These are phyloP conservation scores for Drosophila rellima DNA, from an alignment of 2,888 invertebrate species.

Conservation along the genomic window DNA sequence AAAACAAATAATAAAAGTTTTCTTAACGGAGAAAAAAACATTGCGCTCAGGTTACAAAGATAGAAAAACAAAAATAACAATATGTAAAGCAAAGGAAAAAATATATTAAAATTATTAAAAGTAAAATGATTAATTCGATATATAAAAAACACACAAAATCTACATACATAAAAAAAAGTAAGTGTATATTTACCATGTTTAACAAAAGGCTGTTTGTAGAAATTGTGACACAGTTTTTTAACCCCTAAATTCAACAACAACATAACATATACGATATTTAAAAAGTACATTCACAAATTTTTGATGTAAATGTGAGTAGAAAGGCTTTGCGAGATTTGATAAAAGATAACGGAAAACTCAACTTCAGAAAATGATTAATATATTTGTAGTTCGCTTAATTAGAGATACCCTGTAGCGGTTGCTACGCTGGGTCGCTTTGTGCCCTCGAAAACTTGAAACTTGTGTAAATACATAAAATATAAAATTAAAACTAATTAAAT, in stretches of 20 bases:
- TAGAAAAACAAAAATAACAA: slow-evolving; percentile 32
- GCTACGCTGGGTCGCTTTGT: slow-evolving; percentile 23
- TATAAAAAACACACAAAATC: slow-evolving; percentile 19
- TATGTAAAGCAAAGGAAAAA: slow-evolving; percentile 23
- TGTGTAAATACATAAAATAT: slow-evolving; percentile 65
- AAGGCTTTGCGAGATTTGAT: slow-evolving; percentile 15
- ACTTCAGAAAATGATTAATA: slow-evolving; percentile 20
- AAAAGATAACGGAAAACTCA: slow-evolving; percentile 2
- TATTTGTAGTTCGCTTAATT: slow-evolving; percentile 54
- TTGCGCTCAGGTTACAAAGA: slow-evolving; percentile 82
- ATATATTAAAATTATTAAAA: slow-evolving; percentile 34
- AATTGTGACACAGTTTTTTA: slow-evolving; percentile 80
- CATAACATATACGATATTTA: slow-evolving; percentile 26
- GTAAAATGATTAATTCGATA: slow-evolving; percentile 33
- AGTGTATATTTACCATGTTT: slow-evolving; percentile 78
- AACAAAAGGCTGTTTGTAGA: slow-evolving; percentile 85
- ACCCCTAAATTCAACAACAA: slow-evolving; percentile 28
- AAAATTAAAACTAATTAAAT: slow-evolving; percentile 21
- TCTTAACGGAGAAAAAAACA: slow-evolving; percentile 60
- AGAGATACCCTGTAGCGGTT: slow-evolving; percentile 32
- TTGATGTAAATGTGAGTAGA: slow-evolving; percentile 62
- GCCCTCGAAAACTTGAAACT: slow-evolving; percentile 14
- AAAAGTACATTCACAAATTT: slow-evolving; percentile 13
- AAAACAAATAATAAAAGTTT: slow-evolving; percentile 39
- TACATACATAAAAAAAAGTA: slow-evolving; percentile 46